phyloP scores from a whole-genome alignment of 2,797 vertebrate species.

The Channa striata region DNA sequence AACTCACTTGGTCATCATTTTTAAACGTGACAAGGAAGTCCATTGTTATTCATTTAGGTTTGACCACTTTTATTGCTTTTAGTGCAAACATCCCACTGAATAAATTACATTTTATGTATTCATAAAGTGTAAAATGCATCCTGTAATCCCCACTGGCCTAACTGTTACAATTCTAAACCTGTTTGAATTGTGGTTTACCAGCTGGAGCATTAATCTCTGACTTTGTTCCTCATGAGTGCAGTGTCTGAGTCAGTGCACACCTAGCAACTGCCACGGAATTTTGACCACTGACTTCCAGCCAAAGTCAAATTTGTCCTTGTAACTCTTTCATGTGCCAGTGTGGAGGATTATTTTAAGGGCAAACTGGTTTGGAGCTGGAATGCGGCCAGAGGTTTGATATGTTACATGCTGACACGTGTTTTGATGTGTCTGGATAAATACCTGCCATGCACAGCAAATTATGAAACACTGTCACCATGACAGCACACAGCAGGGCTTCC shows the following conservation, averaged over 20 bases:
- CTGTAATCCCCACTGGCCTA: neutral
- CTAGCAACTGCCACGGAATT: slow-evolving; percentile 11
- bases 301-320: slow-evolving; percentile 37
- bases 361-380: slow-evolving; percentile 55
- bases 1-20: slow-evolving; percentile 18
- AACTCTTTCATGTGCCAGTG: slow-evolving; percentile 22
- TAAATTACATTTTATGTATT: slow-evolving; percentile 18
- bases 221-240: slow-evolving; percentile 20
- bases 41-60: slow-evolving; percentile 33
- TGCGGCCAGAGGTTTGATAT: slow-evolving; percentile 55
- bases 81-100: slow-evolving; percentile 7
- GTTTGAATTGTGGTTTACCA: slow-evolving; percentile 40
- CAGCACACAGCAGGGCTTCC: slow-evolving; percentile 42
- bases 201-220: slow-evolving; percentile 34
- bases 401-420: slow-evolving; percentile 64
- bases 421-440: slow-evolving; percentile 62
- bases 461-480: slow-evolving; percentile 69
- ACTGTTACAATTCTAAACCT: slow-evolving; percentile 27
- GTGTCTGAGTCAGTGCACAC: slow-evolving; percentile 20
- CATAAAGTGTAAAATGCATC: slow-evolving; percentile 14
- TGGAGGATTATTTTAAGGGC: slow-evolving; percentile 51
- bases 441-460: slow-evolving; percentile 60
- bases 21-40: slow-evolving; percentile 9
- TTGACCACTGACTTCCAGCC: slow-evolving; percentile 24
- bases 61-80: slow-evolving; percentile 16